These are phyloP conservation scores for Dipodomys stephensi DNA, from an alignment of 2,113 vertebrate species.

Conservation along the genomic window DNA sequence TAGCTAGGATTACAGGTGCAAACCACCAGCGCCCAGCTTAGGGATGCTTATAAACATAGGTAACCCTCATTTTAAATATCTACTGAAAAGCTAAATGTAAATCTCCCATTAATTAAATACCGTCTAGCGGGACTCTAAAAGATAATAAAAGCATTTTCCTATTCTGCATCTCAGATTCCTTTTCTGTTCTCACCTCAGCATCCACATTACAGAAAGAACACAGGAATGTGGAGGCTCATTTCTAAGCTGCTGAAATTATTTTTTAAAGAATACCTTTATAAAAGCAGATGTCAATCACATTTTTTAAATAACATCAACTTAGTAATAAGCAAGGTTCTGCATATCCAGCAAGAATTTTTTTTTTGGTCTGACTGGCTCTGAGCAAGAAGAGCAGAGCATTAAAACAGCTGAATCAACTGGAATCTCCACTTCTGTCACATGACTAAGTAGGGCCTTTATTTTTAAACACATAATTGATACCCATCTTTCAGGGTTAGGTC, in stretches of 20 bases:
- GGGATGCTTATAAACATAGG: no score
- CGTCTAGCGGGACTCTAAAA: neutral
- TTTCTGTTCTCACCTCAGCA: neutral
- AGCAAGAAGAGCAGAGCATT: slow-evolving; percentile 30
- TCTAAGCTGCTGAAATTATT: slow-evolving; percentile 33
- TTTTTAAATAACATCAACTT: slow-evolving; percentile 45
- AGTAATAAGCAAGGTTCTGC: slow-evolving; percentile 46
- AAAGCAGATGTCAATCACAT: slow-evolving; percentile 27
- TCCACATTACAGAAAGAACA: neutral
- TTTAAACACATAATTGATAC: slow-evolving; percentile 69
- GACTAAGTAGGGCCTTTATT: slow-evolving; percentile 55
- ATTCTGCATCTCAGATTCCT: neutral
- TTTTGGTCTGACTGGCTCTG: neutral
- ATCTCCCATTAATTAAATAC: neutral
- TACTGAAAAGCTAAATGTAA: neutral
- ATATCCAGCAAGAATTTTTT: slow-evolving; percentile 37
- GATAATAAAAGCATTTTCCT: neutral
- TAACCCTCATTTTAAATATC: neutral
- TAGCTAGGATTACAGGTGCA: no score
- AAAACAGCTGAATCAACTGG: slow-evolving; percentile 44
- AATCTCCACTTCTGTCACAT: slow-evolving; percentile 59
- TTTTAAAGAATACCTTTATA: slow-evolving; percentile 26
- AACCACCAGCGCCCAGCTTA: no score
- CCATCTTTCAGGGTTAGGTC: slow-evolving; percentile 56
- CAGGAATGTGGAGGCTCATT: neutral